Conservation (phyloP, 2,113 vertebrate genomes). For the Antigone vipio region DNA sequence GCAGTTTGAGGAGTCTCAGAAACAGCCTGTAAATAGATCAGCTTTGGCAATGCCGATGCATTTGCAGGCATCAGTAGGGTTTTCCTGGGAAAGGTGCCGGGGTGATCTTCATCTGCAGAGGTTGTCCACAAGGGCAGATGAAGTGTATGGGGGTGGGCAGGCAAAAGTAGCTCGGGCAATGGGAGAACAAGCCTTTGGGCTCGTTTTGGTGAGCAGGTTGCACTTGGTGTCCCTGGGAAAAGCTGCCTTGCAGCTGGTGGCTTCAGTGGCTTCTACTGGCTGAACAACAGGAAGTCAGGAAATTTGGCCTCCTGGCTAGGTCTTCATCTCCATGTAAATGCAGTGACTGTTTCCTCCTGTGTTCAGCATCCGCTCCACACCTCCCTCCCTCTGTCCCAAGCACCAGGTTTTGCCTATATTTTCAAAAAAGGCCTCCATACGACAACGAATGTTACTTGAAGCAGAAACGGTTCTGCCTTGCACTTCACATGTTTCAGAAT, state of each 20-base stretch:
- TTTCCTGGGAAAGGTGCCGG: not conserved
- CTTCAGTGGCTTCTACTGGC: not conserved
- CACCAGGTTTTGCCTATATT: not conserved
- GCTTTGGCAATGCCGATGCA: accelerated
- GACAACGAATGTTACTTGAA: not conserved
- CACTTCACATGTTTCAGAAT: not conserved
- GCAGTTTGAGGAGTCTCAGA: not conserved
- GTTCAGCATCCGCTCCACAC: not conserved
- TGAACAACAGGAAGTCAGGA: not conserved
- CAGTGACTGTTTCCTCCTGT: not conserved
- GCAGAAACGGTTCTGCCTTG: not conserved
- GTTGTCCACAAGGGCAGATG: not conserved
- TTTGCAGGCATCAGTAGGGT: not conserved
- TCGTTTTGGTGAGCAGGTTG: not conserved
- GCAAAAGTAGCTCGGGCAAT: not conserved
- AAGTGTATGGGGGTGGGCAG: not conserved
- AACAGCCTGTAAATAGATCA: not conserved
- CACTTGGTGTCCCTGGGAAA: not conserved
- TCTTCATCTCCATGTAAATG: not conserved
- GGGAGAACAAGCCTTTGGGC: not conserved
- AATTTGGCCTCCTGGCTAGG: not conserved
- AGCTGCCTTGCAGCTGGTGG: not conserved
- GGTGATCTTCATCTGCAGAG: not conserved
- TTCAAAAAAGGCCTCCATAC: not conserved
- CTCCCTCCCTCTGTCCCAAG: not conserved